Conservation (phyloP, 2,797 vertebrate species). For the Myotis planiceps region DNA sequence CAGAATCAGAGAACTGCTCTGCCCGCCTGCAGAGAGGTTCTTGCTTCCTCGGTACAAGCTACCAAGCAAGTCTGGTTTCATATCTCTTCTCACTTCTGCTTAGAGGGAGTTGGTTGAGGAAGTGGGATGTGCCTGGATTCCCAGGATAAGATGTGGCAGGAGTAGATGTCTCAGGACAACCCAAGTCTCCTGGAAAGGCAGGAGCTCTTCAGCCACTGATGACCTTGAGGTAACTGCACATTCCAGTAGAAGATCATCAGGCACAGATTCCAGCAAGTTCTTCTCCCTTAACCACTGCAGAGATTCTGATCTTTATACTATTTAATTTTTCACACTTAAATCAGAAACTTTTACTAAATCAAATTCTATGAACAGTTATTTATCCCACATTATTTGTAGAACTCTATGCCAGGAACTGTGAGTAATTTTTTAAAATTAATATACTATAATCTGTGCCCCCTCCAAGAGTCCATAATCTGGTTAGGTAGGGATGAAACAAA, state of each 20-base stretch:
- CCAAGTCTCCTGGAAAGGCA: background rate
- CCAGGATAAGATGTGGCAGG: background rate
- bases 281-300: background rate
- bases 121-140: background rate
- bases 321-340: background rate
- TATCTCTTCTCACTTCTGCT: background rate
- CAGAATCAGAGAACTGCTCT: background rate
- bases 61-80: background rate
- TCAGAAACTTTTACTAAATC: background rate
- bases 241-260: background rate
- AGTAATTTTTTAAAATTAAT: background rate
- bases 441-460: background rate
- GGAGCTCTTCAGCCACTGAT: background rate
- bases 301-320: background rate
- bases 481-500: constrained; percentile 32
- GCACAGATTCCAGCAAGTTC: background rate
- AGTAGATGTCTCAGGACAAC: background rate
- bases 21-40: background rate
- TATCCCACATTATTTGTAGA: constrained; percentile 7
- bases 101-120: background rate
- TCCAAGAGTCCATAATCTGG: background rate
- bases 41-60: background rate
- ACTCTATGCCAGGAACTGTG: background rate
- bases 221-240: background rate
- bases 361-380: background rate